A percentile compares a stretch with the other conserved stretches of the same genome.
phyloP scores from a whole-genome alignment of 1,140 invertebrate species.

The Leptonema lineaticorne region DNA sequence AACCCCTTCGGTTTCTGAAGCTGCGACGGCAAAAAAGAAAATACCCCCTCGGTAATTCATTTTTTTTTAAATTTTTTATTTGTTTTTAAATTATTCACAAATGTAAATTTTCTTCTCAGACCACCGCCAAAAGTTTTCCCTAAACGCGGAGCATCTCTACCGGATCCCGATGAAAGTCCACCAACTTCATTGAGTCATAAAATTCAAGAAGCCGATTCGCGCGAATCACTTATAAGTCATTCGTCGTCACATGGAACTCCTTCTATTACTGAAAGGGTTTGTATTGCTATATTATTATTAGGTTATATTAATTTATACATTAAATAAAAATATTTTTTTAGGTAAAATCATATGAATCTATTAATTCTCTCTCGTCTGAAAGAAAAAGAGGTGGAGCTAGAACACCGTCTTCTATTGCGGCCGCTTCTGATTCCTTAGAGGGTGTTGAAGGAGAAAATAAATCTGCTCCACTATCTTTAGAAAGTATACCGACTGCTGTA shows the following conservation, averaged over 20 bases:
- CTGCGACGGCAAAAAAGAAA: slow-evolving; percentile 55
- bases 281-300: slow-evolving; percentile 19
- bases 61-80: not conserved
- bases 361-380: slow-evolving; percentile 59
- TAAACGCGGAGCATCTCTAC: slow-evolving; percentile 55
- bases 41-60: slow-evolving; percentile 63
- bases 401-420: slow-evolving; percentile 48
- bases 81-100: not conserved
- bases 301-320: not conserved
- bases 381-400: slow-evolving; percentile 53
- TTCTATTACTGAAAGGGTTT: slow-evolving; percentile 55
- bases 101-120: slow-evolving; percentile 46
- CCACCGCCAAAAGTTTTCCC: slow-evolving; percentile 64
- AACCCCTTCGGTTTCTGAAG: slow-evolving; percentile 50
- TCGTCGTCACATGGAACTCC: slow-evolving; percentile 49
- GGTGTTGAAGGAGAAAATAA: slow-evolving; percentile 50
- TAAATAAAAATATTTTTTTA: slow-evolving; percentile 37
- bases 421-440: slow-evolving; percentile 46
- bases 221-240: slow-evolving; percentile 54
- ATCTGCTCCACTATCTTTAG: slow-evolving; percentile 53
- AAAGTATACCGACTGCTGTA: slow-evolving; percentile 52
- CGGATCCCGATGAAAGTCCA: slow-evolving; percentile 58
- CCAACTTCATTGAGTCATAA: slow-evolving; percentile 51
- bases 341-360: slow-evolving; percentile 64
- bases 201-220: slow-evolving; percentile 51